Evolutionary conservation across 2,113 vertebrate genomes (phyloP).

Genomic region (Nestor notabilis): DNA sequence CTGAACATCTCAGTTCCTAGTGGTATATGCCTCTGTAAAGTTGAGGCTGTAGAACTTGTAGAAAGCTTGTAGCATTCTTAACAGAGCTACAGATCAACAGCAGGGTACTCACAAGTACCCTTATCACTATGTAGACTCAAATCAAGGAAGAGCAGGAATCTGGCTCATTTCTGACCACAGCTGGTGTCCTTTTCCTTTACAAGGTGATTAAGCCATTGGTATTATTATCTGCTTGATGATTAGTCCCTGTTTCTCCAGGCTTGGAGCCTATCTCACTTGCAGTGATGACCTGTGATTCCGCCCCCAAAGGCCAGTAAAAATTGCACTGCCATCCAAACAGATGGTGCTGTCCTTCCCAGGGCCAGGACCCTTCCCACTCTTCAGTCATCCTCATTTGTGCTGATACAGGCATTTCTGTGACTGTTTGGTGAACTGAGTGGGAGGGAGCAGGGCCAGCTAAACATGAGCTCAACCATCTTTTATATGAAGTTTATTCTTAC

Average conservation of each 20-base stretch:
- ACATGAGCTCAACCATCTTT: not conserved
- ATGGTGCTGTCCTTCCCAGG: not conserved
- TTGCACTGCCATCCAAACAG: not conserved
- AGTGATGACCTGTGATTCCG: not conserved
- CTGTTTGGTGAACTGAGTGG: not conserved
- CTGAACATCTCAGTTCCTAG: not conserved
- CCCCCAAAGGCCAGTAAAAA: not conserved
- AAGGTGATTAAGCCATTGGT: not conserved
- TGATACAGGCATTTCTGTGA: not conserved
- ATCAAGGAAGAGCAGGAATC: not conserved
- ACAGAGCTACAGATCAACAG: not conserved
- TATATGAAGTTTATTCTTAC: not conserved
- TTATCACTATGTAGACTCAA: not conserved
- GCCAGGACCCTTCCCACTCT: not conserved
- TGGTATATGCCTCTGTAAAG: not conserved
- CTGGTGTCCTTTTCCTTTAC: not conserved
- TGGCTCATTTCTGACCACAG: not conserved
- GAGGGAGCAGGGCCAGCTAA: not conserved
- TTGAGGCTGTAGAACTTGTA: too few relatives aligned
- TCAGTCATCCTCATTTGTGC: not conserved
- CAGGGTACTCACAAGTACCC: not conserved
- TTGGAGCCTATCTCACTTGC: not conserved
- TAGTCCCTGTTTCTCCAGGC: not conserved
- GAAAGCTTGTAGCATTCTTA: not conserved
- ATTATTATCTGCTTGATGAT: not conserved